Conservation (phyloP, 2,113 vertebrate genomes). For the Bothrops jararaca region DNA sequence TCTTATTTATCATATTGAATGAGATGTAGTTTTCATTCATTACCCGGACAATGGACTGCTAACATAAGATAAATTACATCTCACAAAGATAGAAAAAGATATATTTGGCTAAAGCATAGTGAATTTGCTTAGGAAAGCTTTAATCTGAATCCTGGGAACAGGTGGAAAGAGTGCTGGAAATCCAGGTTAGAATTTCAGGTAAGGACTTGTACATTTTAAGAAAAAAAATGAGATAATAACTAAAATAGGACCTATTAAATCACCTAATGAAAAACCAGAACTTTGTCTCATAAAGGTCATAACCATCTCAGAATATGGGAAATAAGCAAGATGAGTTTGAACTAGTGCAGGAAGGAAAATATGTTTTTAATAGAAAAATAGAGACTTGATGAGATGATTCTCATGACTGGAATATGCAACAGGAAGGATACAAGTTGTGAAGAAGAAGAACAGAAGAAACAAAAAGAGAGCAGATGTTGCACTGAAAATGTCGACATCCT, state of each 20-base stretch:
- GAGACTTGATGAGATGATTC: neutral
- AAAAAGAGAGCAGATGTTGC: neutral
- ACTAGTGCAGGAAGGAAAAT: neutral
- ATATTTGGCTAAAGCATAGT: neutral
- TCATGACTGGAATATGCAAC: neutral
- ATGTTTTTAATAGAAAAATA: neutral
- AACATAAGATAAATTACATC: neutral
- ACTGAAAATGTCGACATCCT: neutral
- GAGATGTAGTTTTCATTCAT: neutral
- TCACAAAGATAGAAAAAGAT: neutral
- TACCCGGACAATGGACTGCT: neutral
- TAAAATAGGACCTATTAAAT: neutral
- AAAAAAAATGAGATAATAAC: neutral
- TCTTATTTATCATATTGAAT: neutral
- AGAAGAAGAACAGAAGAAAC: neutral
- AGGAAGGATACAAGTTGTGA: neutral
- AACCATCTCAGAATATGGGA: neutral
- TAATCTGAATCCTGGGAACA: neutral
- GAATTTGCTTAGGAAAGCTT: neutral
- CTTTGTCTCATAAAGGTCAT: neutral
- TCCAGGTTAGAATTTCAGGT: neutral
- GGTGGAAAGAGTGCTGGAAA: neutral
- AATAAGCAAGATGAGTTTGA: neutral
- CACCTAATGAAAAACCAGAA: neutral
- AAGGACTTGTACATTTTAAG: neutral